Base-by-base conservation (phyloP, 2,888 invertebrate genomes). In the Ophioninae sp. region DNA sequence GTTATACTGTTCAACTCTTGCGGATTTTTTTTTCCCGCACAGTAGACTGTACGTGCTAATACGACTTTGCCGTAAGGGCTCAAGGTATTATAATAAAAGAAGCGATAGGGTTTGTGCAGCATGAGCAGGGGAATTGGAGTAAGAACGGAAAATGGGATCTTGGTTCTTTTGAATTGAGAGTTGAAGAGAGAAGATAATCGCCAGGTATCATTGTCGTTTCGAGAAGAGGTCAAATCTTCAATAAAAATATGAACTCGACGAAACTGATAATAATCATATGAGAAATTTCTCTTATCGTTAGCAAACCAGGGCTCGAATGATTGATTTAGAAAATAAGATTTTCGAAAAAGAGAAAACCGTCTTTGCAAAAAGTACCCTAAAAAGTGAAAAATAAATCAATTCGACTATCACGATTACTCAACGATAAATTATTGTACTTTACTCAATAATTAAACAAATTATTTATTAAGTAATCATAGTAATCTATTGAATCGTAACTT, bases 31-130 rank as follows among this genome's bases (percentile, higher is more conserved):
- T 51, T 59, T 44, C 20, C 61, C 44, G 61, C 41, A n/a, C 13
- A 30, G 51, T 30, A 51, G 63, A 78, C 61, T 61, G 23, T 73
- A 72, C 72, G 72, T 72, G 73, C 61, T 37, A 63, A 63, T 22
- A 61, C 41, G 73, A 44, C 73, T 61, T 59, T 39, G n/a, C 72
- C 72, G 59, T 59, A 22, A 23, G 41, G 61, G 73, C 73, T 73
- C 44, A 73, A 73, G 44, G 44, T 63, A 73, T 73, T 73, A 73
- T 73, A 61, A 61, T 63, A 63, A 61, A 61, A 73, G 41, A 20
- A 58, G 73, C 41, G 41, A 20, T 8, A 58, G 30, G n/a, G 71
- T 20, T 58, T 10, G 56, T 10, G 44, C 20, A 37, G 37, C 8
- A 7, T 7, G 37, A 39, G n/a, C 17, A 37, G 8, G 37, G 37